Percentiles rank a stretch among this genome's conserved stretches.
Conservation (phyloP, 2,888 invertebrate genomes). For the Coecobrya sp. region DNA sequence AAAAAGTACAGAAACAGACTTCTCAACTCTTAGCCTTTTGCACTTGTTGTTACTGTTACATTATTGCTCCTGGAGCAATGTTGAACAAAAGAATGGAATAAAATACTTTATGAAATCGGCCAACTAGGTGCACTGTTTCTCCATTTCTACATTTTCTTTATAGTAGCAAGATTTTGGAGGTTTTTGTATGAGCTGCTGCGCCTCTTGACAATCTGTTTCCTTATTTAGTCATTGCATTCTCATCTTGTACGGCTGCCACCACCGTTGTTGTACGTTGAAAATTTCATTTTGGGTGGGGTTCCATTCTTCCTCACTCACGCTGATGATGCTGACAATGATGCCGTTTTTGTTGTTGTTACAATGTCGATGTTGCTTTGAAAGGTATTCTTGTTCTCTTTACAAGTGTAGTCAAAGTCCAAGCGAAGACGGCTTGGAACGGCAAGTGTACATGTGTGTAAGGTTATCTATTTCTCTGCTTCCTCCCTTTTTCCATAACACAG, state of each 20-base stretch:
- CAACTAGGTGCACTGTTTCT: not conserved
- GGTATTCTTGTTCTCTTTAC: slow-evolving; percentile 54
- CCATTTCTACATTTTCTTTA: not conserved
- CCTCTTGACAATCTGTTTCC: slow-evolving; percentile 74
- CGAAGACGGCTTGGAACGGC: not conserved
- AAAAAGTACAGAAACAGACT: not conserved
- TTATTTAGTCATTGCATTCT: slow-evolving; percentile 79
- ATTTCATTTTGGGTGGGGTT: slow-evolving; percentile 71
- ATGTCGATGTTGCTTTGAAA: slow-evolving; percentile 66
- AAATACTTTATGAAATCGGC: not conserved
- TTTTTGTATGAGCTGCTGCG: slow-evolving; percentile 19
- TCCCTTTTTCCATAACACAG: not conserved
- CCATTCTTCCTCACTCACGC: slow-evolving; percentile 40
- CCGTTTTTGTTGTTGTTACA: slow-evolving; percentile 34
- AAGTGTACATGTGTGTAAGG: slow-evolving; percentile 25
- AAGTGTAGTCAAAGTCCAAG: not conserved
- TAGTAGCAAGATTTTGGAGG: not conserved
- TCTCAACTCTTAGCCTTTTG: not conserved
- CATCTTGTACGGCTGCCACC: slow-evolving; percentile 32
- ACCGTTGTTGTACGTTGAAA: slow-evolving; percentile 1
- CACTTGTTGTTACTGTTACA: slow-evolving; percentile 37
- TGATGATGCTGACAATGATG: slow-evolving; percentile 54
- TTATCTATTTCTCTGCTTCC: slow-evolving; percentile 50
- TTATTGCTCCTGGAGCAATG: not conserved
- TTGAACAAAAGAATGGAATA: not conserved